Evolutionary conservation across 2,888 invertebrate species (phyloP).

Genomic region (Eustalomyia histrio): DNA sequence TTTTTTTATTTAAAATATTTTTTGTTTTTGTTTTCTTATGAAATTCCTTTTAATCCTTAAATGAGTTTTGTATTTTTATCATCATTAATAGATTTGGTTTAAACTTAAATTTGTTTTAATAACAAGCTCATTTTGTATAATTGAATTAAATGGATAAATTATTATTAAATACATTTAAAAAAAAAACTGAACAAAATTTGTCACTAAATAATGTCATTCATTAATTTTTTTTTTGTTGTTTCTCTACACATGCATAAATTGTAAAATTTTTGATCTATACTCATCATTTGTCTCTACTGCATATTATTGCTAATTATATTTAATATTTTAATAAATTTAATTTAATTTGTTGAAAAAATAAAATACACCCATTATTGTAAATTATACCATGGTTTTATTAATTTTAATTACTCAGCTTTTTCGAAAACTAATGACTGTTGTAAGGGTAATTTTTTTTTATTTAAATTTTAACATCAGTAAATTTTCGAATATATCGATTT

Average conservation of each 20-base stretch:
- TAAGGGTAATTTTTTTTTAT: no score
- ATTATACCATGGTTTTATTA: neutral
- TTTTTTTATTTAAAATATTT: conserved; percentile 10
- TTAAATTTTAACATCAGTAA: neutral
- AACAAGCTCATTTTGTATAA: conserved; percentile 56
- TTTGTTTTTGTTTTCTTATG: conserved; percentile 29
- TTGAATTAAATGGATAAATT: neutral
- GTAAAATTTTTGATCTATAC: conserved; percentile 21
- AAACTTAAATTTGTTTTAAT: conserved; percentile 22
- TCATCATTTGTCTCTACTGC: conserved; percentile 24
- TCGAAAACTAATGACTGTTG: neutral
- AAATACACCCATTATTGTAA: neutral
- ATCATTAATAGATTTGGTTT: neutral
- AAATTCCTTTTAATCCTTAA: conserved; percentile 58
- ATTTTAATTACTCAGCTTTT: neutral
- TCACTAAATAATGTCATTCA: conserved; percentile 3
- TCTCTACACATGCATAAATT: conserved; percentile 41
- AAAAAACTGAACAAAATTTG: neutral
- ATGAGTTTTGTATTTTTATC: conserved; percentile 13
- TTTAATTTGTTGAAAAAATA: conserved; percentile 7
- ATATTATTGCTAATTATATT: conserved; percentile 31
- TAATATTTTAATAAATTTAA: conserved; percentile 14
- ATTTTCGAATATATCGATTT: neutral
- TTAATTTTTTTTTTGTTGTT: conserved; percentile 7
- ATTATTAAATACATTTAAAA: neutral